Conservation (phyloP, 2,797 vertebrate genomes). For the Karalla daura region DNA sequence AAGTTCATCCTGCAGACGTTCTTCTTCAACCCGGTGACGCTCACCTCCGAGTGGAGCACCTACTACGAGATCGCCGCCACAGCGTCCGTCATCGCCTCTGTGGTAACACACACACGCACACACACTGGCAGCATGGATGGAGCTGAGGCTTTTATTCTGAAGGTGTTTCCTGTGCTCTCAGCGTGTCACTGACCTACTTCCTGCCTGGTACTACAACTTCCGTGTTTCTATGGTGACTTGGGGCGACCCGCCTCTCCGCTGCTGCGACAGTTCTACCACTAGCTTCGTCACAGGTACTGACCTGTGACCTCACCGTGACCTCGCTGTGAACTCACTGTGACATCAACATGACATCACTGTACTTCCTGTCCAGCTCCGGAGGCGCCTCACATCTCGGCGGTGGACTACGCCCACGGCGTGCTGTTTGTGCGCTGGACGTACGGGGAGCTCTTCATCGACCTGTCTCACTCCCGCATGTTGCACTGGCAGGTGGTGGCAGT, state of each 20-base stretch:
- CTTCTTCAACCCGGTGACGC: constrained; percentile 94
- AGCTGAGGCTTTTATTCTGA: no score
- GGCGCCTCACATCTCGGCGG: constrained; percentile 91
- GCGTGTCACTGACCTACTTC: constrained; percentile 92
- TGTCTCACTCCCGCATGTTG: constrained; percentile 94
- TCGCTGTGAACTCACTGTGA: no score
- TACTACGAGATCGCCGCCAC: constrained; percentile 97
- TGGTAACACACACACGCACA: constrained; percentile 79
- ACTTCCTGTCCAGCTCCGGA: constrained; percentile 88
- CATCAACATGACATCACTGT: no score
- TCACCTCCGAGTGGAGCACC: constrained; percentile 95
- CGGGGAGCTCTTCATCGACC: constrained; percentile 89
- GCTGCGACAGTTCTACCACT: constrained; percentile 92
- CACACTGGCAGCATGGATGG: not conserved
- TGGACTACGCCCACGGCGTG: constrained; percentile 90
- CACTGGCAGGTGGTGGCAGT: constrained; percentile 95
- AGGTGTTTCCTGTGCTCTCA: constrained; percentile 51
- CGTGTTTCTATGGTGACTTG: constrained; percentile 96
- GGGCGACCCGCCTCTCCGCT: constrained; percentile 92
- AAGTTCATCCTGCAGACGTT: constrained; percentile 96
- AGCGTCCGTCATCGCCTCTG: constrained; percentile 89
- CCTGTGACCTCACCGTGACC: no score
- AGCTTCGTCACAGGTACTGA: constrained; percentile 92
- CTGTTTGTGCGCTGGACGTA: constrained; percentile 92
- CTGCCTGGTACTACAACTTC: constrained; percentile 97